Evolutionary conservation across 2,797 vertebrate species (phyloP).

Genomic region (Falco columbarius): DNA sequence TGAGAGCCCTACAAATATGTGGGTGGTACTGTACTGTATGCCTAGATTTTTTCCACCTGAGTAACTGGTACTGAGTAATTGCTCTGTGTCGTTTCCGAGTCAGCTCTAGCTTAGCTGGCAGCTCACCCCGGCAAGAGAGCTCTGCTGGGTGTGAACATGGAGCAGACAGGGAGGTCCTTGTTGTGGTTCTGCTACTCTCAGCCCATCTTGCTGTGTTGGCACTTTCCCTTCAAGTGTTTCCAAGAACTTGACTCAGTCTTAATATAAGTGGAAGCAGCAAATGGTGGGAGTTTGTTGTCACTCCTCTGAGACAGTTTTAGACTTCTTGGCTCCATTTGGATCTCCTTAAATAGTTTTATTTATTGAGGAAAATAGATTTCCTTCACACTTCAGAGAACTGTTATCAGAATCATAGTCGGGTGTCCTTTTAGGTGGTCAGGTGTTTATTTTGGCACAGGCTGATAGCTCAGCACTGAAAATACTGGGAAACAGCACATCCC

Average conservation of each 20-base stretch:
- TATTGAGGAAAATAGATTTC: neutral
- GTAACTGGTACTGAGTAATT: conserved; percentile 66
- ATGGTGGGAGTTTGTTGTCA: conserved; percentile 39
- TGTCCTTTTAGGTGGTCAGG: neutral
- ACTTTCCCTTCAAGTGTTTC: conserved; percentile 58
- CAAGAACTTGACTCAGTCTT: conserved; percentile 37
- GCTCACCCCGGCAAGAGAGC: conserved; percentile 15
- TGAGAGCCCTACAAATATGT: conserved; percentile 48
- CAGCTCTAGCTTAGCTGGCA: neutral
- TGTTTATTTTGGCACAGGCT: conserved; percentile 22
- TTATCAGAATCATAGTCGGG: neutral
- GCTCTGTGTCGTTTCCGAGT: conserved; percentile 37
- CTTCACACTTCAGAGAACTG: neutral
- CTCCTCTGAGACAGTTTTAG: neutral
- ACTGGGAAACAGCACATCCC: rapidly evolving
- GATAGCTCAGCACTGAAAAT: neutral
- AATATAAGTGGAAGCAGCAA: neutral
- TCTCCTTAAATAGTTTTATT: neutral
- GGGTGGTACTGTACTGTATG: conserved; percentile 49
- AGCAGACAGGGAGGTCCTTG: conserved; percentile 65
- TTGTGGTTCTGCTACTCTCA: conserved; percentile 51
- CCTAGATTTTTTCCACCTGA: conserved; percentile 69
- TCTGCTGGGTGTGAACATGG: conserved; percentile 37
- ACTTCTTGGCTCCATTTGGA: neutral
- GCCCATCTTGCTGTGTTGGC: conserved; percentile 26